Base-by-base conservation (phyloP, 2,888 invertebrate species). In the Tenthredo mesomela region DNA sequence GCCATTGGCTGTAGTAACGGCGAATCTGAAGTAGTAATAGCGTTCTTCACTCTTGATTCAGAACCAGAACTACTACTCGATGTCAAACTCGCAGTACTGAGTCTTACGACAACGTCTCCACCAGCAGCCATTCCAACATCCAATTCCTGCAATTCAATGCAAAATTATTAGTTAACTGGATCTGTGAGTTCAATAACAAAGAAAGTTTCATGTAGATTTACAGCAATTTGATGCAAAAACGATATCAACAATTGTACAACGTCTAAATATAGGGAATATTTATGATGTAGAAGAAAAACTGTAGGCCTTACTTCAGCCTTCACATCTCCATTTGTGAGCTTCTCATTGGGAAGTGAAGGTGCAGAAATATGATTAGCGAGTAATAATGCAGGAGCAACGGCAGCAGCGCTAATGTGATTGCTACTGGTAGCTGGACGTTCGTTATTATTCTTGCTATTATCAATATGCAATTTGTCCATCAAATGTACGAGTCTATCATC, bases 81-180 rank as follows among this genome's bases (percentile, higher is more conserved):
- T 43, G 95, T 95, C 58, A 95, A 92, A 88, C 95, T 95, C 33
- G 94, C 94, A 40, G 95, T 95, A 88, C 95, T 95, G 40, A 95
- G 89, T 85, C 95, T 92, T 40, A 94, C 94, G 40, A 94, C 93
- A 54, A 91, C 92, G 50, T 91, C 92, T 6, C 88, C 89, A 2
- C 88, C 88, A 33, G 86, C 85, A 18, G 87, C 85, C 33, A 88
- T 86, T 73, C 88, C 88, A 25, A 85, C 85, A 58, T 88, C 89
- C 61, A 86, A 84, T 84, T 88, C 90, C 86, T 88, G 54, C 54
- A 54, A 54, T 54, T 54, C 6, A 7, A 7, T 54, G n/a, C n/a
- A 6, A 54, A n/a, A 54, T 54, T n/a, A 6, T 54, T 6, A 54
- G 7, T n/a, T n/a, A 54, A 54, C n/a, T 7, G n/a, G n/a, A 54